Evolutionary conservation across 2,113 vertebrate species (phyloP), one percentile per base, ranked within the genome.

Genomic region (Henicopernis longicauda): DNA sequence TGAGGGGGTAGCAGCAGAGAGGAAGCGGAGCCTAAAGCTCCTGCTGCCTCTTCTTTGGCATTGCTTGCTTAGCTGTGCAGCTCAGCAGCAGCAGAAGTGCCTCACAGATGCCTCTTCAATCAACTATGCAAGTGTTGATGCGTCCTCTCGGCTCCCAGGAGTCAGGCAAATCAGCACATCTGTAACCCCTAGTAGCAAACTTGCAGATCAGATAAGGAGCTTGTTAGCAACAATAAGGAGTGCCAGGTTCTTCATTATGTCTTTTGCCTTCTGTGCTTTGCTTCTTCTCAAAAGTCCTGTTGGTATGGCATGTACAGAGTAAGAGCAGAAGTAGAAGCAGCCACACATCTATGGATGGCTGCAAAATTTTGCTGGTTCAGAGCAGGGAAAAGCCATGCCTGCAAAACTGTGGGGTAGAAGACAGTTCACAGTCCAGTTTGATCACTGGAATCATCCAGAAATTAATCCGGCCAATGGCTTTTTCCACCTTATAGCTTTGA

Each of bases 1-100:
- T 92, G 95, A 91, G 82, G 84, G 62, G 91, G 96, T 87, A 95
- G 94, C 16, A 3, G 82, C 20, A 55, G 70, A 79, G 63, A 85
- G 86, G 85, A 94, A 94, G 47, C 3, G 0, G 40, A 95, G 65
- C 40, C 27, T 85, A 34, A 84, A 85, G 40, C 58, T 94, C n/a
- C 62, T 80, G 31, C 57, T 89, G 54, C 45, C 66, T 87, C 77
- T 57, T 49, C 62, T 66, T 59, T 61, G 87, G 27, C 1, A 1
- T 61, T 76, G 26, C 16, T 73, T 93, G 49, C 65, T 61, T 87
- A 36, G 22, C 40, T 72, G 70, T 58, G 78, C 77, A 38, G 62
- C 61, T 86, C 57, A 82, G 81, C 61, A 65, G 88, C 65, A 78
- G 80, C 81, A 93, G 59, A 91, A 92, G 72, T 84, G 77, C 49